Evolutionary conservation across 2,888 invertebrate species (phyloP), one percentile per base, ranked within the genome.

Genomic region (Drosophila robusta): DNA sequence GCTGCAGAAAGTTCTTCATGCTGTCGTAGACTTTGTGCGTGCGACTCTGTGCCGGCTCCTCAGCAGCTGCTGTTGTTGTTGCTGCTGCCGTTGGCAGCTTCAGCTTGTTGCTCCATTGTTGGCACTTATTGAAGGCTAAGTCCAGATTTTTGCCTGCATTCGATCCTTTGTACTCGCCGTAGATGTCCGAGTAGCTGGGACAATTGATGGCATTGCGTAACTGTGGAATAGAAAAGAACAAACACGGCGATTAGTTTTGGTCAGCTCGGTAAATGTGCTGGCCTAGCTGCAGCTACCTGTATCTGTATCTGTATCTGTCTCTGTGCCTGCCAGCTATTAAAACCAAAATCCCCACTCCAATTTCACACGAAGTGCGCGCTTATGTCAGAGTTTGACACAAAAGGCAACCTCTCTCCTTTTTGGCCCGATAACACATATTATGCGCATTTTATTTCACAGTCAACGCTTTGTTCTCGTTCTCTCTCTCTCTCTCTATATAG

Each of bases 1-100:
- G 90, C 8, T 87, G 85, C 68, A 91, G 55, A 79, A 91, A 91
- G 71, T 90, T 90, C 75, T 90, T 90, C 92, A 91, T 91, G 79
- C 90, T 90, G 67, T 90, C 90, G 58, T 91, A 91, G 64, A 91
- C 90, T 72, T 90, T 91, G 46, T 90, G 89, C 22, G 89, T 90
- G 64, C 85, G 85, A 73, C 84, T 87, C 47, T 78, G 70, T 32
- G 56, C 54, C 1, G 77, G 67, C 46, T 68, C 64, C 11, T 45
- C 68, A 29, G 34, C 50, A 14, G 45, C 32, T 45, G 65, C 51
- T 46, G 64, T 18, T 8, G 57, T 41, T 32, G 73, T n/a, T 18
- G 71, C 5, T 32, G 73, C 12, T 18, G 71, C 5, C 58, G 68
- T 7, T 41, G 63, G n/a, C 60, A 49, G 57, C 51, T 73, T 69